phyloP scores from a whole-genome alignment of 2,113 vertebrate species.

The Gallinago jamesoni region DNA sequence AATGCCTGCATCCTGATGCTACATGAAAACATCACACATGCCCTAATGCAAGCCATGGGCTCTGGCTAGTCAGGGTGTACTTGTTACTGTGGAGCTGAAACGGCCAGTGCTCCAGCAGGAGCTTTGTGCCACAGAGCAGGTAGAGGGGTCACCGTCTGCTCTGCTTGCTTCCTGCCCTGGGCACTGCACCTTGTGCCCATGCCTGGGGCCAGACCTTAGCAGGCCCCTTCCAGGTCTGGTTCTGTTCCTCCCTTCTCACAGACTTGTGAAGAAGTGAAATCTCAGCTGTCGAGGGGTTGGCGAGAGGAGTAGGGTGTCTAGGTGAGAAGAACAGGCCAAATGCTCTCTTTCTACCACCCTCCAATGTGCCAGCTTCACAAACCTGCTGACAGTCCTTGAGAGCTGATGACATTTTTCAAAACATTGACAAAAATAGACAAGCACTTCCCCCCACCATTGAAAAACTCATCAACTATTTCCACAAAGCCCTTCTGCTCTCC shows the following conservation, averaged over 20 bases:
- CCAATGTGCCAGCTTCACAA: constrained; percentile 47
- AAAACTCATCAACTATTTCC: not conserved
- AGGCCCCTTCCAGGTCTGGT: not conserved
- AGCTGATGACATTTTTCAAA: constrained; percentile 59
- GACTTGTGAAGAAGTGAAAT: not conserved
- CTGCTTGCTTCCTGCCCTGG: not conserved
- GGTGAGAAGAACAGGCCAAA: constrained; percentile 68
- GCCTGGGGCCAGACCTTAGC: not conserved
- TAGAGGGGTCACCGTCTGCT: not conserved
- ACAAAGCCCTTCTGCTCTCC: not conserved
- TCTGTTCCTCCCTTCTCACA: not conserved
- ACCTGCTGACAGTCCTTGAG: constrained; percentile 53
- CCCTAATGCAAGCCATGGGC: not conserved
- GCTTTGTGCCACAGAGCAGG: not conserved
- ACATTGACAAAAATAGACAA: constrained; percentile 53
- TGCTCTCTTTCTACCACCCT: constrained; percentile 58
- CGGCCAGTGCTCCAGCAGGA: not conserved
- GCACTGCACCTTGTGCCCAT: not conserved
- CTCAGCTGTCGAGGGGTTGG: constrained; percentile 39
- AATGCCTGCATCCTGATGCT: not conserved
- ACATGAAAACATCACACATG: accelerated
- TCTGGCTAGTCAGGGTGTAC: not conserved
- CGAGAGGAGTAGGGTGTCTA: constrained; percentile 44
- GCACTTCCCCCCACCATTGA: not conserved
- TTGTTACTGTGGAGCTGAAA: not conserved